A percentile compares a stretch with the other conserved stretches of the same genome.
These are phyloP conservation scores for Toxonevra muliebris DNA, from an alignment of 2,888 invertebrate species.

Conservation along the genomic window DNA sequence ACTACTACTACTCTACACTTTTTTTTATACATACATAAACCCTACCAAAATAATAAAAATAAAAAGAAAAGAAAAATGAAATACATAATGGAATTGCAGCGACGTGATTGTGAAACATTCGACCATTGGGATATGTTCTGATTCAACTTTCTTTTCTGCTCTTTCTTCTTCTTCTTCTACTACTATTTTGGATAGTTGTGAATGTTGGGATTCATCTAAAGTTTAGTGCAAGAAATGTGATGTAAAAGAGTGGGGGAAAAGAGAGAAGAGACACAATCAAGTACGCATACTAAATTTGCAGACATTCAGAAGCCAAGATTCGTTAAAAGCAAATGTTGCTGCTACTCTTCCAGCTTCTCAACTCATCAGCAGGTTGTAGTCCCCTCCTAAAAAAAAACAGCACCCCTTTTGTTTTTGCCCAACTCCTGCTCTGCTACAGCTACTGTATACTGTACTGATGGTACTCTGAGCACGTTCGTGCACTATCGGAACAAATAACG, in stretches of 20 bases:
- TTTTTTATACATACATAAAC: conserved; percentile 18
- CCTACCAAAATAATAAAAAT: conserved; percentile 15
- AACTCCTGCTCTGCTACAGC: too few species aligned
- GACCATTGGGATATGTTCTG: conserved; percentile 64
- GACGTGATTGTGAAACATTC: conserved; percentile 64
- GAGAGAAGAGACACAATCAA: neutral
- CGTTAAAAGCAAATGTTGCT: conserved; percentile 12
- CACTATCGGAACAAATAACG: conserved; percentile 63
- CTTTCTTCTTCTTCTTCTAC: conserved; percentile 13
- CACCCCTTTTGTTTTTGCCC: neutral
- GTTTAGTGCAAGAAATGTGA: conserved; percentile 1
- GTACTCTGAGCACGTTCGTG: conserved; percentile 52
- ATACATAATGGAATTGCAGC: conserved; percentile 64
- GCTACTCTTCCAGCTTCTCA: neutral
- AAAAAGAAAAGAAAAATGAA: conserved; percentile 37
- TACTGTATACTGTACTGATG: neutral
- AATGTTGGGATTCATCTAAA: too few species aligned
- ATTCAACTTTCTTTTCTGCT: conserved; percentile 54
- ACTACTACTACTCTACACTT: neutral
- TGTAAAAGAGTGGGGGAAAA: neutral
- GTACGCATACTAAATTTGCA: conserved; percentile 27
- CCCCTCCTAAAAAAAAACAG: neutral
- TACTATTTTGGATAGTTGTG: neutral
- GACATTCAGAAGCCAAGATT: conserved; percentile 43
- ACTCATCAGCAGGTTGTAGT: neutral